These are phyloP conservation scores for Aplysia californica DNA, from an alignment of 1,140 invertebrate species.

Conservation along the genomic window DNA sequence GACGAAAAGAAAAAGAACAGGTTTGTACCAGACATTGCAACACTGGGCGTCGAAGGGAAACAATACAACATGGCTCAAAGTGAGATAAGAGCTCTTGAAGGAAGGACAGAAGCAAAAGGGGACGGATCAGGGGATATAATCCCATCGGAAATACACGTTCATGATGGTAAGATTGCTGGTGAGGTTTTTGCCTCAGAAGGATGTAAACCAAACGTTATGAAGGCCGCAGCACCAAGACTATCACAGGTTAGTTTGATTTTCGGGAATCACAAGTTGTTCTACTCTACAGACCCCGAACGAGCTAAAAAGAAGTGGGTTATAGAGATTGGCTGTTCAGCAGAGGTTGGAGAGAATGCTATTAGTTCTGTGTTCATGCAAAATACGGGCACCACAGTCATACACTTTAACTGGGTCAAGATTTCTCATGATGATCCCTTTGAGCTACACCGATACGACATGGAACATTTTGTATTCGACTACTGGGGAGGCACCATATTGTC, in stretches of 20 bases:
- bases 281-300: slow-evolving; percentile 4
- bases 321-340: slow-evolving; percentile 12
- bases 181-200: too few relatives aligned
- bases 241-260: background rate
- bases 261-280: background rate
- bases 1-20: too few relatives aligned
- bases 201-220: too few relatives aligned
- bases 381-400: slow-evolving; percentile 9
- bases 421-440: background rate
- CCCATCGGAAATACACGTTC: too few relatives aligned
- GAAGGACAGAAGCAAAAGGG: too few relatives aligned
- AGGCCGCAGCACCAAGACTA: too few relatives aligned
- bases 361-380: slow-evolving; percentile 7
- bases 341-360: background rate
- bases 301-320: slow-evolving; percentile 3
- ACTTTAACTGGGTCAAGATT: slow-evolving; percentile 1
- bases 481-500: slow-evolving; percentile 1
- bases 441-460: background rate
- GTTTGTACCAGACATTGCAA: too few relatives aligned
- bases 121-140: too few relatives aligned
- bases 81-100: too few relatives aligned
- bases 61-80: too few relatives aligned
- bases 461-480: background rate
- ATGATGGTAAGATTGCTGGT: too few relatives aligned
- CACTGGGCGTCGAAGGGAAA: too few relatives aligned